Evolutionary conservation across 2,797 vertebrate species (phyloP), one percentile per base, ranked within the genome.

Genomic region (Danionella dracula): DNA sequence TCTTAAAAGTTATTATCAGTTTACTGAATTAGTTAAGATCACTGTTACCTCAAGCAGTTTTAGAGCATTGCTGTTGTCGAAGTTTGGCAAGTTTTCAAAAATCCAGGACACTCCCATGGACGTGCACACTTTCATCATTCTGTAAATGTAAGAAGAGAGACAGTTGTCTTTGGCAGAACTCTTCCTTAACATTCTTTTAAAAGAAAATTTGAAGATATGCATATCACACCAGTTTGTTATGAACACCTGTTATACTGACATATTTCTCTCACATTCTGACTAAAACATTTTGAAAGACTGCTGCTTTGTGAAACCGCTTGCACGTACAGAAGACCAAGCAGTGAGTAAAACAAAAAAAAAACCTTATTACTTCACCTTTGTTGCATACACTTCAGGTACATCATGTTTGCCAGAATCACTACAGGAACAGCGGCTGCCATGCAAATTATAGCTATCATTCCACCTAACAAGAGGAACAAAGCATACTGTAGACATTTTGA

Each of bases 1-100:
- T n/a, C n/a, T n/a, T n/a, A n/a, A n/a, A n/a, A n/a, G n/a, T n/a
- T n/a, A n/a, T n/a, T n/a, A n/a, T n/a, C n/a, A n/a, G n/a, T n/a
- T n/a, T n/a, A n/a, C n/a, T n/a, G n/a, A n/a, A n/a, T n/a, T n/a
- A n/a, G n/a, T n/a, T n/a, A n/a, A n/a, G n/a, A n/a, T n/a, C 3
- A 27, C 3, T 3, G 10, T 57, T 91, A 98, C 96, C 94, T 93
- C 76, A 4, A 99, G 79, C 0, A 91, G 82, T 76, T 81, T 90
- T 49, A 91, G 83, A 62, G 83, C 91, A 1, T 62, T 78, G 73
- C 94, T 98, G 80, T 94, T 94, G 76, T 85, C 88, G 67, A 85
- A 10, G 49, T 82, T 90, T 31, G 96, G 96, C 12, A 93, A 77
- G 27, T 86, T 90, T 64, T 89, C 88, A 29, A 70, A 54, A 10